Evolutionary conservation across 1,140 invertebrate genomes (phyloP).

Genomic region (Drosophila obscura): DNA sequence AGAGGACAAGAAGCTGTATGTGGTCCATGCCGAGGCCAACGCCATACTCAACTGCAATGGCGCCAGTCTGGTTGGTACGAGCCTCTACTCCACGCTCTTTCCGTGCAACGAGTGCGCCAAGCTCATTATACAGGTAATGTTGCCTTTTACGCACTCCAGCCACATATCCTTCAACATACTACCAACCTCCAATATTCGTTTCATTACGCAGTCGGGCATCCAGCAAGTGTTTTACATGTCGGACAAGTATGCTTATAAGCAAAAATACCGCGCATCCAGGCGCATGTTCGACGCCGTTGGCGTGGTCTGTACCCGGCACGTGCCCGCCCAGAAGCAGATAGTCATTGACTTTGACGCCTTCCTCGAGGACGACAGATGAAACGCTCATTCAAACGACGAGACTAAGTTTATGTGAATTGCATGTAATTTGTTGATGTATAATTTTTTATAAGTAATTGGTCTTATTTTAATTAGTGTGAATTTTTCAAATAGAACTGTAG

Average conservation of each 20-base stretch:
- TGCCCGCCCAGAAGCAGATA: constrained; percentile 51
- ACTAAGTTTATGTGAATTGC: background rate
- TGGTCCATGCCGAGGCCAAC: constrained; percentile 99
- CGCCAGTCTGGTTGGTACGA: constrained; percentile 90
- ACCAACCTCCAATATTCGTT: background rate
- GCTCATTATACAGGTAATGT: constrained; percentile 90
- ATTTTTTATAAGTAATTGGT: too few species aligned
- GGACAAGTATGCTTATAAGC: constrained; percentile 90
- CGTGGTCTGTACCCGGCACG: constrained; percentile 85
- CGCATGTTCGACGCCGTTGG: constrained; percentile 91
- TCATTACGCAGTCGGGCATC: constrained; percentile 90
- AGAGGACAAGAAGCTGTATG: constrained; percentile 94
- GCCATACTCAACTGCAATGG: constrained; percentile 96
- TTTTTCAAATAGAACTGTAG: too few species aligned
- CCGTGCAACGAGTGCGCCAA: constrained; percentile 99
- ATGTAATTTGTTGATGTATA: background rate
- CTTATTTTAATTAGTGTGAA: too few species aligned
- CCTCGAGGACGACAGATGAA: constrained; percentile 10
- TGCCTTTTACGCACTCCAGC: background rate
- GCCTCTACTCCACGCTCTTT: constrained; percentile 94
- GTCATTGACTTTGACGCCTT: constrained; percentile 54
- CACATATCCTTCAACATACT: too few species aligned
- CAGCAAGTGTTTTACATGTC: constrained; percentile 91
- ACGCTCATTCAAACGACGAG: background rate
- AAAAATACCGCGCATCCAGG: constrained; percentile 89